Evolutionary conservation across 2,797 vertebrate species (phyloP).

Genomic region (Alca torda): DNA sequence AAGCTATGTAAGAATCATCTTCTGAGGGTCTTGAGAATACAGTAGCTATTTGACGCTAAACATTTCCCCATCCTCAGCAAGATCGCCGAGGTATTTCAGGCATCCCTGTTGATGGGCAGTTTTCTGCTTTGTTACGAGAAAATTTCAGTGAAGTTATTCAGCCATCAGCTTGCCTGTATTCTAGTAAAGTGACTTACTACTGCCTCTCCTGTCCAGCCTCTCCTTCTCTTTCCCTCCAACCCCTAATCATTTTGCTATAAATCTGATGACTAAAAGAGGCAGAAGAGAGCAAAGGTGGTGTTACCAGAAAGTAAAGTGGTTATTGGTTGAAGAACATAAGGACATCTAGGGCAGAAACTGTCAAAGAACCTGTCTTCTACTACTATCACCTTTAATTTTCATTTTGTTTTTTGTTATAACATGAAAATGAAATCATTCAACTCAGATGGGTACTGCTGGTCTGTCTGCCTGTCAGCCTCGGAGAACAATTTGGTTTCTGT

Average conservation of each 20-base stretch:
- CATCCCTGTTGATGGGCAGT: neutral
- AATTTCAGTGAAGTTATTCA: neutral
- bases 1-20: neutral
- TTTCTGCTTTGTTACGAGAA: neutral
- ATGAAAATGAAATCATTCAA: neutral
- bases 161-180: neutral
- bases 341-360: neutral
- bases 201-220: neutral
- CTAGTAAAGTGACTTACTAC: neutral
- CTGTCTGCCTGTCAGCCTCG: neutral
- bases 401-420: neutral
- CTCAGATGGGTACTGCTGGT: neutral
- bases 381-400: neutral
- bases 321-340: neutral
- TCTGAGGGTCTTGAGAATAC: neutral
- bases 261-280: neutral
- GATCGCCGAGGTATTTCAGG: neutral
- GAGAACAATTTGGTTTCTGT: neutral
- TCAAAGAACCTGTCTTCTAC: neutral
- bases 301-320: neutral
- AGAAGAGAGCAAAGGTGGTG: neutral
- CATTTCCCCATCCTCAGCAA: neutral
- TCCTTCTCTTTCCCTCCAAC: neutral
- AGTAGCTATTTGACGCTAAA: neutral
- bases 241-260: neutral